phyloP scores from a whole-genome alignment of 2,113 vertebrate species.

The Martes martes region DNA sequence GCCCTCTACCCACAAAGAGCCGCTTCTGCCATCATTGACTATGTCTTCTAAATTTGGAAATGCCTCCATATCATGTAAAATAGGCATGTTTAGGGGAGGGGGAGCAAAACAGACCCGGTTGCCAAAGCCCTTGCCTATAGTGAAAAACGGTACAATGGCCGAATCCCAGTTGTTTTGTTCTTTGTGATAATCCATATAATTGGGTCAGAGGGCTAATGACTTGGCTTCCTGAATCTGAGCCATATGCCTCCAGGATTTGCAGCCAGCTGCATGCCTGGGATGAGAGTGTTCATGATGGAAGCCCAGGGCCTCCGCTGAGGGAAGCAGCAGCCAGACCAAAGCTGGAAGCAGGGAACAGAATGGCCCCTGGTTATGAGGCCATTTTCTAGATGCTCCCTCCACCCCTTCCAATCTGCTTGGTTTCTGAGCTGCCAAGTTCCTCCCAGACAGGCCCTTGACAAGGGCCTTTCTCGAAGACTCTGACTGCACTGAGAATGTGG shows the following conservation, averaged over 20 bases:
- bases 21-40: background rate
- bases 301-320: background rate
- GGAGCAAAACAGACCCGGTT: background rate
- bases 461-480: background rate
- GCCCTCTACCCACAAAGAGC: background rate
- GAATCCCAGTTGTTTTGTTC: conserved; percentile 56
- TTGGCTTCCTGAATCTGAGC: conserved; percentile 44
- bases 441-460: conserved; percentile 28
- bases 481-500: background rate
- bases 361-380: background rate
- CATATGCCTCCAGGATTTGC: conserved; percentile 38
- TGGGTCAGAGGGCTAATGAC: conserved; percentile 67
- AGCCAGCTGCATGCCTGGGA: background rate
- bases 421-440: conserved; percentile 47
- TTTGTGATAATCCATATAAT: conserved; percentile 42
- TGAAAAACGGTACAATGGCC: background rate
- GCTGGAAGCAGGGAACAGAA: background rate
- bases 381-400: conserved; percentile 13
- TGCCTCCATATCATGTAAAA: background rate
- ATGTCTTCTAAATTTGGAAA: conserved; percentile 2
- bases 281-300: background rate
- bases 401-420: conserved; percentile 32
- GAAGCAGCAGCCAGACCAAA: background rate
- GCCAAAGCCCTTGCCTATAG: background rate
- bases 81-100: background rate